A percentile compares a stretch with the other conserved stretches of the same genome.
These are phyloP conservation scores for Hippoglossus stenolepis DNA, from an alignment of 2,113 vertebrate species.

Conservation along the genomic window DNA sequence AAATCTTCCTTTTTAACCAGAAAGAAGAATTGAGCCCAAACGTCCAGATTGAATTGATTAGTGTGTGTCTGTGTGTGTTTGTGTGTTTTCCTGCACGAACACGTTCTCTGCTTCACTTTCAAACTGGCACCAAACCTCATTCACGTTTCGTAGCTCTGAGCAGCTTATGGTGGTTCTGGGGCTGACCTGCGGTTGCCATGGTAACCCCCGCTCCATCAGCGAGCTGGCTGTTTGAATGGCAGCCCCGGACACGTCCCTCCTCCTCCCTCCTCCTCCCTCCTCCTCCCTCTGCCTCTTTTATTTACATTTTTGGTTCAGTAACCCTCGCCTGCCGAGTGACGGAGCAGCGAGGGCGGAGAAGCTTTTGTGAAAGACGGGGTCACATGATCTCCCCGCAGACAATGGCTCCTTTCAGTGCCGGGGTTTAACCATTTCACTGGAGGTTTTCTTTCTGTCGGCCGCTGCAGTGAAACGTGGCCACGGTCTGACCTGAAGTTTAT, in stretches of 20 bases:
- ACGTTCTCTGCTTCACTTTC: too few species aligned
- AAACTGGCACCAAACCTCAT: conserved; percentile 11
- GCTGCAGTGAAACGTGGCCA: conserved; percentile 14
- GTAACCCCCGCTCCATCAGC: conserved; percentile 48
- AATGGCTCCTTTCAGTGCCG: conserved; percentile 65
- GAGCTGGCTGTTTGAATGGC: conserved; percentile 45
- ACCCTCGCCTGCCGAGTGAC: conserved; percentile 35
- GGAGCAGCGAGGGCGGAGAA: conserved; percentile 33
- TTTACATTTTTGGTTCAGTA: conserved; percentile 67
- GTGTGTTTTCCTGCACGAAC: background rate
- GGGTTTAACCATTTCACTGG: conserved; percentile 46
- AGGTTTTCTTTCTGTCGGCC: background rate
- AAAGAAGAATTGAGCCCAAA: conserved; percentile 25
- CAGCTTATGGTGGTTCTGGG: conserved; percentile 78
- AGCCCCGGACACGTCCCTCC: background rate
- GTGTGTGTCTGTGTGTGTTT: background rate
- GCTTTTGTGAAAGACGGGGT: conserved; percentile 61
- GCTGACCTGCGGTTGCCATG: conserved; percentile 84
- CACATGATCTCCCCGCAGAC: conserved; percentile 58
- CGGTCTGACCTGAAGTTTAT: conserved; percentile 13
- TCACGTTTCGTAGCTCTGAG: conserved; percentile 9
- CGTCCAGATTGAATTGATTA: conserved; percentile 46
- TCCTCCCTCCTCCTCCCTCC: background rate
- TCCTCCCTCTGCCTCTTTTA: conserved; percentile 35
- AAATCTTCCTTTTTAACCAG: background rate